Evolutionary conservation across 2,888 invertebrate genomes (phyloP).

Genomic region (Stramonita haemastoma): DNA sequence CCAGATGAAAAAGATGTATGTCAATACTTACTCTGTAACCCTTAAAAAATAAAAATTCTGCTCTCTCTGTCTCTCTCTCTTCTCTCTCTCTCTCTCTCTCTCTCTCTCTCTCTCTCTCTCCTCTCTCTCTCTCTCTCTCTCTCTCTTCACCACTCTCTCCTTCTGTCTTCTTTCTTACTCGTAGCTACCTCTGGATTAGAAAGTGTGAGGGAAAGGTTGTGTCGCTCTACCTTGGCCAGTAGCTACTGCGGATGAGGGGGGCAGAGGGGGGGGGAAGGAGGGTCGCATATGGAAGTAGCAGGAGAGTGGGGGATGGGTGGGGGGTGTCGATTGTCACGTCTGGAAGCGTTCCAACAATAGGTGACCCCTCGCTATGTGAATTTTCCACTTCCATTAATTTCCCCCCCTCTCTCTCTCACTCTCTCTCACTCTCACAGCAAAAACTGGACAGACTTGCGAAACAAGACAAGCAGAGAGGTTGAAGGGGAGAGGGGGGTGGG

Average conservation of each 20-base stretch:
- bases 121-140: too few relatives aligned
- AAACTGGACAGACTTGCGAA: constrained; percentile 25
- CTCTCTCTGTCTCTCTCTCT: too few relatives aligned
- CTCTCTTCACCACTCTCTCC: too few relatives aligned
- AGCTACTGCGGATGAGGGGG: background rate
- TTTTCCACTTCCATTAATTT: constrained; percentile 32
- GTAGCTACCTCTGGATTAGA: background rate
- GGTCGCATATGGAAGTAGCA: background rate
- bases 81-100: too few relatives aligned
- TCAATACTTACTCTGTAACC: too few relatives aligned
- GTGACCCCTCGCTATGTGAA: background rate
- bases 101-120: too few relatives aligned
- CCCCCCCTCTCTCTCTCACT: too few relatives aligned
- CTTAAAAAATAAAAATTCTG: too few relatives aligned
- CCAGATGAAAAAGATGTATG: too few relatives aligned
- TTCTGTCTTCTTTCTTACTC: too few relatives aligned
- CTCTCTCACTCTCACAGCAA: background rate
- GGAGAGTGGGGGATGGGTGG: background rate
- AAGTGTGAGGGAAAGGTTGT: background rate
- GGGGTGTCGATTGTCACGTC: constrained; percentile 19
- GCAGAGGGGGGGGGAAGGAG: background rate
- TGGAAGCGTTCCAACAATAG: constrained; percentile 24
- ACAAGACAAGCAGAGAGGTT: background rate
- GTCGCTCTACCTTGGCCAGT: background rate
- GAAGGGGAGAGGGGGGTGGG: background rate